Base-by-base conservation (phyloP, 2,113 vertebrate species). In the Mobula hypostoma region DNA sequence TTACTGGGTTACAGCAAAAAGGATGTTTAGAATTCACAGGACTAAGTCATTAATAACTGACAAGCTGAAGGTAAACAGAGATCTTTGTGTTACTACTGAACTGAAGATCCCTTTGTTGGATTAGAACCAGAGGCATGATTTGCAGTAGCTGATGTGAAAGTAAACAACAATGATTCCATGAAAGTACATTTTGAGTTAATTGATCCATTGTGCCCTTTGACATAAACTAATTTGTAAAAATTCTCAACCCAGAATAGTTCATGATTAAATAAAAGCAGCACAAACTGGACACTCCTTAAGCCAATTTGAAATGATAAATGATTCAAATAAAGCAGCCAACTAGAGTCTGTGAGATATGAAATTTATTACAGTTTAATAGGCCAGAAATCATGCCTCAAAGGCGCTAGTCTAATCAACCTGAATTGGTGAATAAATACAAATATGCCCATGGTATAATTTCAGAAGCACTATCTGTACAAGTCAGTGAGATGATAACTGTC, bases 311-410 rank as follows among this genome's bases (percentile, higher is more conserved):
- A 90, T 90, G 85, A 90, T 66, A 63, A 32, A 88, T 88, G 85
- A 19, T 88, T 66, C 61, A 88, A 88, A 88, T 90, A 66, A 90
- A 68, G 29, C 63, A 90, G 85, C 85, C 85, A 68, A 90, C 29
- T 68, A 68, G 61, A n/a, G 14, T 90, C 85, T 32, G 58, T 32
- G 85, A 61, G n/a, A 90, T 68, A 90, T 66, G n/a, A 90, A 90
- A 90, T 90, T 19, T 32, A 90, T 90, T 66, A 66, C 85, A 90
- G 63, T 5, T 66, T 90, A 90, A 90, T 90, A 68, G 85, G n/a
- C 61, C 6, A 32, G n/a, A 17, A 90, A 66, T 17, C n/a, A 36
- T 7, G 2, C 17, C 29, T 17, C n/a, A 32, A 5, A 19, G 32
- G 61, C 63, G 66, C 29, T 66, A 27, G 61, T n/a, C 7, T 32